Conservation (phyloP, 2,113 vertebrate species). For the Paraplagusia blochii region DNA sequence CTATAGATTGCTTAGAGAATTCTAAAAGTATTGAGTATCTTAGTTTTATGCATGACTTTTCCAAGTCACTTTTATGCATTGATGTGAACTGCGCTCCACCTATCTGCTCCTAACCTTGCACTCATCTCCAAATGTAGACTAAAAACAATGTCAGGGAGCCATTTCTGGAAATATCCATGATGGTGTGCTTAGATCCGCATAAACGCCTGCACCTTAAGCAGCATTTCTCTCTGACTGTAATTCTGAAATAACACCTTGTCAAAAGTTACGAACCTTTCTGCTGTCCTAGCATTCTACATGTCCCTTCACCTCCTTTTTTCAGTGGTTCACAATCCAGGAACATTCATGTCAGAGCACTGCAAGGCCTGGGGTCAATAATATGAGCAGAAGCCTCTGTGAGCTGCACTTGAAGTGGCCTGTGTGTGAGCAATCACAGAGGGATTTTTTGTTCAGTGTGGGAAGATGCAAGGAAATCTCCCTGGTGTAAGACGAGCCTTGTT, state of each 20-base stretch:
- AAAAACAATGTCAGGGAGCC: no score
- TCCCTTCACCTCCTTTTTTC: slow-evolving; percentile 1
- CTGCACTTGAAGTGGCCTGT: slow-evolving; percentile 43
- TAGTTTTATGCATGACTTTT: no score
- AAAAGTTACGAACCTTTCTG: slow-evolving; percentile 39
- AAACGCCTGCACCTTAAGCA: slow-evolving; percentile 35
- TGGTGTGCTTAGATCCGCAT: no score
- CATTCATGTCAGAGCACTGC: slow-evolving; percentile 30
- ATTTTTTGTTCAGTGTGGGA: slow-evolving; percentile 68
- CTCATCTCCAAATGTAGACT: no score
- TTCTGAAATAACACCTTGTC: slow-evolving; percentile 30
- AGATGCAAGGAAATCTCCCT: slow-evolving; percentile 59
- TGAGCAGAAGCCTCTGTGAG: slow-evolving; percentile 34
- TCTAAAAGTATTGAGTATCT: no score
- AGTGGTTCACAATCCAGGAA: slow-evolving; percentile 15
- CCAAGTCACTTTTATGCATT: no score
- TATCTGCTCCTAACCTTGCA: no score
- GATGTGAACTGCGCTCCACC: no score
- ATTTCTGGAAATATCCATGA: no score
- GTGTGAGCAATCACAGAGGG: slow-evolving; percentile 63
- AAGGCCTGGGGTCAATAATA: slow-evolving; percentile 43
- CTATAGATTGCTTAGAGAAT: no score
- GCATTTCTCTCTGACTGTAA: slow-evolving; percentile 37
- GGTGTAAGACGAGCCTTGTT: slow-evolving; percentile 66
- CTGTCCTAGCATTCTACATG: slow-evolving; percentile 14